These are phyloP conservation scores for Clavelina lepadiformis DNA, from an alignment of 23 tunicate species.

Conservation along the genomic window DNA sequence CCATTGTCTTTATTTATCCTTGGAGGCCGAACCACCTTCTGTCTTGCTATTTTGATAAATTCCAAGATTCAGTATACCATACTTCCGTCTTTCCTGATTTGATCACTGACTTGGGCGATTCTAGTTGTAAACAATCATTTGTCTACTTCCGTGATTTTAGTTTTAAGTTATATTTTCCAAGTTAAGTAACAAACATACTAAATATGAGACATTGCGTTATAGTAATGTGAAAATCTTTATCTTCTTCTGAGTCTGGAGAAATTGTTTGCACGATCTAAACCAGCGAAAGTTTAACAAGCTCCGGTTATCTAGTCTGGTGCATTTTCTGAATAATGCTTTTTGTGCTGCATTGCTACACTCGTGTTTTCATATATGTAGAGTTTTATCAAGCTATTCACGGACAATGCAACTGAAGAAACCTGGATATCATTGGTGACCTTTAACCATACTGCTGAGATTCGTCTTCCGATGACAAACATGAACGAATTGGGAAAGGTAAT, in stretches of 20 bases:
- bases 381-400: conserved; percentile 32
- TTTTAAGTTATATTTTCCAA: too few relatives aligned
- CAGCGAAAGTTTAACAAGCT: neutral
- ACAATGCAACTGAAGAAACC: conserved; percentile 9
- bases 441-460: conserved; percentile 28
- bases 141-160: too few relatives aligned
- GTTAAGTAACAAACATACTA: too few relatives aligned
- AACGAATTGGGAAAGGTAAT: conserved; percentile 31
- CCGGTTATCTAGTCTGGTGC: neutral
- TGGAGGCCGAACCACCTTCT: too few relatives aligned
- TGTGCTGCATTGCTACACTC: neutral
- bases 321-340: too few relatives aligned
- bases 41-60: too few relatives aligned
- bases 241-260: too few relatives aligned
- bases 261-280: neutral
- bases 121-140: too few relatives aligned
- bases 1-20: too few relatives aligned
- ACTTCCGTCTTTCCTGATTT: too few relatives aligned
- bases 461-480: conserved; percentile 50
- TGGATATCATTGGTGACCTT: conserved; percentile 57
- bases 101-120: too few relatives aligned
- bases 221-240: neutral
- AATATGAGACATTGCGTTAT: neutral
- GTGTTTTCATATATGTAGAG: conserved; percentile 3
- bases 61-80: too few relatives aligned